Conservation (phyloP, 2,888 invertebrate species). For the Norana najaformis region DNA sequence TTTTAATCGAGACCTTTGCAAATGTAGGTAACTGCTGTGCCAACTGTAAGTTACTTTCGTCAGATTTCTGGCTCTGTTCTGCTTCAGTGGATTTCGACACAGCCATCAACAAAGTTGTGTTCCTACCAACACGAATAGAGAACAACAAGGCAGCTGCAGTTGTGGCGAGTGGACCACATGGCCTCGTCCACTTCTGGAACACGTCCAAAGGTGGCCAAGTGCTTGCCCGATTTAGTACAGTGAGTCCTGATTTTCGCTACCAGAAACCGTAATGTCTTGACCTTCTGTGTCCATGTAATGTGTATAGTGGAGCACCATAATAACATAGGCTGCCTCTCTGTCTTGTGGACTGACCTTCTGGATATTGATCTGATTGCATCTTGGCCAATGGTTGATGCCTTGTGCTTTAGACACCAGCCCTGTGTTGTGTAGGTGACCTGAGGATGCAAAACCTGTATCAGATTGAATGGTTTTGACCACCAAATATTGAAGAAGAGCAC, state of each 20-base stretch:
- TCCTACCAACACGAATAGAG: constrained; percentile 55
- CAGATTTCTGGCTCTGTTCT: neutral
- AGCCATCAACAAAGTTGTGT: constrained; percentile 47
- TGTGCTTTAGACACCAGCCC: too few relatives aligned
- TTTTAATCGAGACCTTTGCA: too few relatives aligned
- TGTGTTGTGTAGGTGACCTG: too few relatives aligned
- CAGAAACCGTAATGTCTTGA: neutral
- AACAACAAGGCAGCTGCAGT: constrained; percentile 58
- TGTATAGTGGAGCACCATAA: too few relatives aligned
- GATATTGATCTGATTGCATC: too few relatives aligned
- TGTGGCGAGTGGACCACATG: constrained; percentile 59
- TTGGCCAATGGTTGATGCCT: too few relatives aligned
- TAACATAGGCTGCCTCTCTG: too few relatives aligned
- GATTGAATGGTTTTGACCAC: too few relatives aligned
- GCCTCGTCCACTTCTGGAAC: constrained; percentile 60
- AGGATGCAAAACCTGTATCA: too few relatives aligned
- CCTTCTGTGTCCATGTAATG: neutral
- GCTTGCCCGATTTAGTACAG: constrained; percentile 59
- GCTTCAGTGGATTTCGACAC: constrained; percentile 10
- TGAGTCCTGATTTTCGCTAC: constrained; percentile 45
- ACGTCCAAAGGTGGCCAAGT: constrained; percentile 60
- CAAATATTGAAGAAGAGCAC: too few relatives aligned
- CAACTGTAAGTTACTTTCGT: neutral
- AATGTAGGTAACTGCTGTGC: neutral
- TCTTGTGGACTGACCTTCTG: too few relatives aligned